Evolutionary conservation across 2,797 vertebrate species (phyloP).

Genomic region (Intellagama lesueurii): DNA sequence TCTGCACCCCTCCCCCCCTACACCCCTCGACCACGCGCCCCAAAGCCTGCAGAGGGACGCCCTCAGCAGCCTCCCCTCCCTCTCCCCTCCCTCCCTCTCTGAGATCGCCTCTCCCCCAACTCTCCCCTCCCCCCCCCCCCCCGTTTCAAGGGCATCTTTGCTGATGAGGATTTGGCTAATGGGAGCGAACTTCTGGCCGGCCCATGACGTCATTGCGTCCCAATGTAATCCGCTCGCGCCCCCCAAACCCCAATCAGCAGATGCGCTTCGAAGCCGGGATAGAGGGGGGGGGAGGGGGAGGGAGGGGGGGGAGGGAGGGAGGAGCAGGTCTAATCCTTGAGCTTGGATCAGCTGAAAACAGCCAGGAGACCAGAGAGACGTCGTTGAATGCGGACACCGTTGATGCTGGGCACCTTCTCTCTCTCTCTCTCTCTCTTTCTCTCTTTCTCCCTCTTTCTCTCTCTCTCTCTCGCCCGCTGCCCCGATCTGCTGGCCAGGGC

Average conservation of each 20-base stretch:
- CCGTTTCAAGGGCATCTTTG: conserved; percentile 96
- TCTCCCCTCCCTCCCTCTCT: background rate
- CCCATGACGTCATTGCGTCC: conserved; percentile 97
- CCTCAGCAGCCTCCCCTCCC: conserved; percentile 20
- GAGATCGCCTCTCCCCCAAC: no score
- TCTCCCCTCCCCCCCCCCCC: conserved; percentile 61
- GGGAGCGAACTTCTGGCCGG: conserved; percentile 87
- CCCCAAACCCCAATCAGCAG: conserved; percentile 90
- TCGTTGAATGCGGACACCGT: conserved; percentile 52
- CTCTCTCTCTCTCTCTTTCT: no score
- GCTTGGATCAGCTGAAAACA: conserved; percentile 83
- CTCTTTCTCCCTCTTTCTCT: no score
- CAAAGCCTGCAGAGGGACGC: background rate
- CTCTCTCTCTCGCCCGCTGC: no score
- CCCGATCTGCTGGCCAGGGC: conserved; percentile 60
- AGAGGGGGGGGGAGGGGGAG: background rate
- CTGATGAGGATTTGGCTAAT: conserved; percentile 97
- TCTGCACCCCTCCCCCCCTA: background rate
- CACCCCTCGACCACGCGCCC: background rate
- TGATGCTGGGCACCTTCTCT: background rate
- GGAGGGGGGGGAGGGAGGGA: background rate
- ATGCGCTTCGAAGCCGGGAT: conserved; percentile 85
- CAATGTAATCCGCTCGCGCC: conserved; percentile 96
- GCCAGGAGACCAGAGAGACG: conserved; percentile 72
- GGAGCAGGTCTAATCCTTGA: conserved; percentile 87